phyloP scores from a whole-genome alignment of 23 tunicate genomes.

The Styela plicata region DNA sequence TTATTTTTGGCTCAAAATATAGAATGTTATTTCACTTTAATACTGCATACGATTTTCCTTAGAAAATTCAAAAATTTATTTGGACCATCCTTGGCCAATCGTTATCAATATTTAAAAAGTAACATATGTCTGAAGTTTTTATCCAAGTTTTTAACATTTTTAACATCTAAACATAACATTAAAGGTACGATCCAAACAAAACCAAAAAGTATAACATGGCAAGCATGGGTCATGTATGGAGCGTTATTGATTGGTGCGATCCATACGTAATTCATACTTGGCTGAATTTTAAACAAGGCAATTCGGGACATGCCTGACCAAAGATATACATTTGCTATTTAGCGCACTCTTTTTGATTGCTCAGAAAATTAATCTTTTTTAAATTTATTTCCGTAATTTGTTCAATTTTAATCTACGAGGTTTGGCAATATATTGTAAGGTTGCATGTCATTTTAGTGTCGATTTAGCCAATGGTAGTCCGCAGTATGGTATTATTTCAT shows the following conservation, averaged over 20 bases:
- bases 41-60: not conserved
- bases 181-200: no score
- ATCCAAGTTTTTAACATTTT: not conserved
- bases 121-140: not conserved
- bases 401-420: not conserved
- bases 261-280: no score
- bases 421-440: not conserved
- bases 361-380: not conserved
- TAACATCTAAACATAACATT: not conserved
- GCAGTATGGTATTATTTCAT: no score
- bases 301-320: no score
- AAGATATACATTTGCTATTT: no score
- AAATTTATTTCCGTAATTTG: not conserved
- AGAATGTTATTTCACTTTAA: not conserved
- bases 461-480: no score
- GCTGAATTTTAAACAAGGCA: no score
- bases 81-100: no score
- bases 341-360: not conserved
- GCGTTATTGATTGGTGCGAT: no score
- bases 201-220: no score
- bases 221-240: no score
- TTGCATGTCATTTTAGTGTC: not conserved
- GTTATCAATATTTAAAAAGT: no score
- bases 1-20: not conserved
- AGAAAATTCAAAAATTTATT: not conserved